A percentile compares a stretch with the other conserved stretches of the same genome.
Conservation (phyloP, 2,888 invertebrate species). For the Vanessa cardui region DNA sequence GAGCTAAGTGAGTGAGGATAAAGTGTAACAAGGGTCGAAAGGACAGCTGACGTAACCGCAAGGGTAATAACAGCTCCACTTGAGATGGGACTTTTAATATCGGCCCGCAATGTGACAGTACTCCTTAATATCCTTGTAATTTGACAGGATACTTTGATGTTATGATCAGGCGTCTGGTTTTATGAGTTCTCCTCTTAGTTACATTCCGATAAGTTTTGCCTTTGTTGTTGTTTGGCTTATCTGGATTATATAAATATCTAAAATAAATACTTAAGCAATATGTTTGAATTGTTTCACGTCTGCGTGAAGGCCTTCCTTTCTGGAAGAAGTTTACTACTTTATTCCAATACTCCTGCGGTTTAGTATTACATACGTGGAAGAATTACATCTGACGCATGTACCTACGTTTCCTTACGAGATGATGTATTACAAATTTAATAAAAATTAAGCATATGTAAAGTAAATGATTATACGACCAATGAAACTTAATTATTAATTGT, state of each 20-base stretch:
- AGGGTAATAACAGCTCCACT: constrained; percentile 29
- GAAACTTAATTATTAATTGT: too few relatives aligned
- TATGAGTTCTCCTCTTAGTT: constrained; percentile 8
- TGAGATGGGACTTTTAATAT: constrained; percentile 38
- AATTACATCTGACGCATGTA: not conserved
- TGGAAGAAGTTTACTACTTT: not conserved
- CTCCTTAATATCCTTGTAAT: constrained; percentile 35
- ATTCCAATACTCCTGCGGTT: not conserved
- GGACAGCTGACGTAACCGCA: constrained; percentile 36
- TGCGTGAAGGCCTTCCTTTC: too few relatives aligned
- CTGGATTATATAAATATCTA: too few relatives aligned
- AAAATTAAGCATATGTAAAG: too few relatives aligned
- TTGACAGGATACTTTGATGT: constrained; percentile 37
- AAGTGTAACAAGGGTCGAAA: constrained; percentile 30
- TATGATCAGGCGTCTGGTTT: constrained; percentile 25
- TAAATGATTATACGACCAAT: too few relatives aligned
- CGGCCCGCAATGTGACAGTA: constrained; percentile 30
- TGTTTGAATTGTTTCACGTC: too few relatives aligned
- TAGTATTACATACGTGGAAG: not conserved
- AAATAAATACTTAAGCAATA: too few relatives aligned
- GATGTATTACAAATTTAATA: not conserved
- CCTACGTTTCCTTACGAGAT: not conserved
- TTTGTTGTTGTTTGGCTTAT: not conserved
- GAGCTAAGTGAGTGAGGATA: constrained; percentile 21
- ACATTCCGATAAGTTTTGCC: not conserved